Evolutionary conservation across 2,797 vertebrate genomes (phyloP).

Genomic region (Hirundo rustica): DNA sequence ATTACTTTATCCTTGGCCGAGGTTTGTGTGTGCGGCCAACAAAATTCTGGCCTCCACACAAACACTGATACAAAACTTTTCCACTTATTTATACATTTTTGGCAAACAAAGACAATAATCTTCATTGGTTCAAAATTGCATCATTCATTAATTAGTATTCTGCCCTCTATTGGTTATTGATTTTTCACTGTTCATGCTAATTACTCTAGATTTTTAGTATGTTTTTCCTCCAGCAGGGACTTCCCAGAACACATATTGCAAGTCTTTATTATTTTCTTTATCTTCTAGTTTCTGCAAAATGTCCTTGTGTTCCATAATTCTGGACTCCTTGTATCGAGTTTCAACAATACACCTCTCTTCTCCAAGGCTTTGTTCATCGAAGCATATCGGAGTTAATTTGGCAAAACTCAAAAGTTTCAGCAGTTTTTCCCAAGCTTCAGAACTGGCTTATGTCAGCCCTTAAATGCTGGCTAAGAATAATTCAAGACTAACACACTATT

Average conservation of each 20-base stretch:
- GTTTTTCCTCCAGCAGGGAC: neutral
- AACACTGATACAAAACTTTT: neutral
- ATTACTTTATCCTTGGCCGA: neutral
- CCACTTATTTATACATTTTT: neutral
- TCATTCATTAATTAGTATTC: neutral
- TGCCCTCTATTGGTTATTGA: neutral
- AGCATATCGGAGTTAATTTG: neutral
- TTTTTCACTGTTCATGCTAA: neutral
- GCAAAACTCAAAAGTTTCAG: neutral
- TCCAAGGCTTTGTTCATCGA: neutral
- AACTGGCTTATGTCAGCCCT: neutral
- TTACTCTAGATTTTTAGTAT: neutral
- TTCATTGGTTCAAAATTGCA: neutral
- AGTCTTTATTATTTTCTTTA: neutral
- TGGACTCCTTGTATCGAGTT: neutral
- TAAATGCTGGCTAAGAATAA: neutral
- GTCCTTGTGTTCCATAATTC: neutral
- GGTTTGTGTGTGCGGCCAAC: neutral
- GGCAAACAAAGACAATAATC: neutral
- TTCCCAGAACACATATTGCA: accelerated
- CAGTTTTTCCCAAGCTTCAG: neutral
- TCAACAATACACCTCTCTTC: neutral
- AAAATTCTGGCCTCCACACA: neutral
- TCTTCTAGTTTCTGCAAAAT: neutral
- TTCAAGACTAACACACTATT: neutral